Conservation (phyloP, 2,888 invertebrate species). For the Disparrhopalites patrizii region DNA sequence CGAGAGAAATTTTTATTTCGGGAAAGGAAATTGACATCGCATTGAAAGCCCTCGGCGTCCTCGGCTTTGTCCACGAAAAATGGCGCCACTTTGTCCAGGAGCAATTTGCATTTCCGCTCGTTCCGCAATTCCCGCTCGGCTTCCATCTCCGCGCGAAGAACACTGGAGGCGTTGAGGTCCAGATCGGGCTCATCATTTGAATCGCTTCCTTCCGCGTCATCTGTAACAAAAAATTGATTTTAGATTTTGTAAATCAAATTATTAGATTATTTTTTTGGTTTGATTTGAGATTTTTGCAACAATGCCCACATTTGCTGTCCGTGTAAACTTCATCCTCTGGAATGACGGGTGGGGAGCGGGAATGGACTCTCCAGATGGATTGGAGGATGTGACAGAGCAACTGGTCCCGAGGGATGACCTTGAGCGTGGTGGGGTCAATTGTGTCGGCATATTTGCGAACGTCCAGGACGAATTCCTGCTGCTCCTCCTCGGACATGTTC, state of each 20-base stretch:
- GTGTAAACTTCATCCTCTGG: not conserved
- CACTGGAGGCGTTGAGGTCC: too few species aligned
- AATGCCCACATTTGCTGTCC: not conserved
- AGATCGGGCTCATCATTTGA: not conserved
- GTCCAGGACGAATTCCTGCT: conserved; percentile 5
- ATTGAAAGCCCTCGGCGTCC: not conserved
- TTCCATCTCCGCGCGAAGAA: not conserved
- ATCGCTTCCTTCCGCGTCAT: not conserved
- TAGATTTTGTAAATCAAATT: too few species aligned
- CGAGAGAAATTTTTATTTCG: conserved; percentile 3
- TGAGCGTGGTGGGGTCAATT: not conserved
- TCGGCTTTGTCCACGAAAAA: conserved; percentile 6
- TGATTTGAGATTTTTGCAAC: not conserved
- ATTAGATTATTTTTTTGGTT: not conserved
- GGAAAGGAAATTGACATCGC: not conserved
- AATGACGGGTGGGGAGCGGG: not conserved
- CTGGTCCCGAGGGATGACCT: not conserved
- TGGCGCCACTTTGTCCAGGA: conserved; percentile 24
- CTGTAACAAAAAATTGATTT: too few species aligned
- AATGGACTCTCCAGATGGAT: conserved; percentile 1
- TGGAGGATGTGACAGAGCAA: not conserved
- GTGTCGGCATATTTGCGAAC: conserved; percentile 4
- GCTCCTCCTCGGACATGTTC: conserved; percentile 6
- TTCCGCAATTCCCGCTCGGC: not conserved
- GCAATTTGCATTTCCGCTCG: not conserved